Evolutionary conservation across 2,888 invertebrate species (phyloP).

Genomic region (Tridacna crocea): DNA sequence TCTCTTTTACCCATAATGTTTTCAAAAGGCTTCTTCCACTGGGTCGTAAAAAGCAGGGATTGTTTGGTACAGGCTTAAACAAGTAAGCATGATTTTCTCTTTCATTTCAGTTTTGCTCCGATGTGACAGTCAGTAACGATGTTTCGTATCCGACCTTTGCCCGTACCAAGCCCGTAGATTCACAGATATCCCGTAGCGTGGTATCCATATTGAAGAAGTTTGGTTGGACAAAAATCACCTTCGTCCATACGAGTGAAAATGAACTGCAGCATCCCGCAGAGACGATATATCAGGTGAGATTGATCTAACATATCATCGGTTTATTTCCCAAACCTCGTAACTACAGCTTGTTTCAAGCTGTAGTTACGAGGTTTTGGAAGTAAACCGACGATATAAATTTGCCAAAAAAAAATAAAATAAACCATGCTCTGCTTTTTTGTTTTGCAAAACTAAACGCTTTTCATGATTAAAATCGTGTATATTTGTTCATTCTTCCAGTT

Average conservation of each 20-base stretch:
- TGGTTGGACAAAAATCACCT: constrained; percentile 95
- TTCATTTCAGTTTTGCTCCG: constrained; percentile 92
- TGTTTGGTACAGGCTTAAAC: background rate
- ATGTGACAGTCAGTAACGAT: constrained; percentile 95
- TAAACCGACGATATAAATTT: too few species aligned
- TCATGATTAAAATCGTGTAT: too few species aligned
- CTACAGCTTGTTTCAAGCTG: too few species aligned
- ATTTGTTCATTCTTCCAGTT: too few species aligned
- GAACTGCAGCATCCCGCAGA: constrained; percentile 86
- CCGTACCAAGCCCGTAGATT: constrained; percentile 95
- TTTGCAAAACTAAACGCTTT: too few species aligned
- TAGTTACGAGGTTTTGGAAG: too few species aligned
- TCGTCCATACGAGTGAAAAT: constrained; percentile 89
- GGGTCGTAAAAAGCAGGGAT: background rate
- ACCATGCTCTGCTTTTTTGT: too few species aligned
- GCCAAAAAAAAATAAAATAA: too few species aligned
- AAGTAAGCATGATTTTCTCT: background rate
- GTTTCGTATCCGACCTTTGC: constrained; percentile 95
- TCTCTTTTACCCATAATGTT: too few species aligned
- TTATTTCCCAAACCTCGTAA: too few species aligned
- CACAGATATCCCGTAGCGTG: constrained; percentile 96
- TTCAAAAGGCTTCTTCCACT: background rate
- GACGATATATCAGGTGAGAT: constrained; percentile 87
- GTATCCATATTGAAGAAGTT: constrained; percentile 93
- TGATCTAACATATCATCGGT: background rate